phyloP scores from a whole-genome alignment of 2,113 vertebrate species.

The Propithecus coquereli region DNA sequence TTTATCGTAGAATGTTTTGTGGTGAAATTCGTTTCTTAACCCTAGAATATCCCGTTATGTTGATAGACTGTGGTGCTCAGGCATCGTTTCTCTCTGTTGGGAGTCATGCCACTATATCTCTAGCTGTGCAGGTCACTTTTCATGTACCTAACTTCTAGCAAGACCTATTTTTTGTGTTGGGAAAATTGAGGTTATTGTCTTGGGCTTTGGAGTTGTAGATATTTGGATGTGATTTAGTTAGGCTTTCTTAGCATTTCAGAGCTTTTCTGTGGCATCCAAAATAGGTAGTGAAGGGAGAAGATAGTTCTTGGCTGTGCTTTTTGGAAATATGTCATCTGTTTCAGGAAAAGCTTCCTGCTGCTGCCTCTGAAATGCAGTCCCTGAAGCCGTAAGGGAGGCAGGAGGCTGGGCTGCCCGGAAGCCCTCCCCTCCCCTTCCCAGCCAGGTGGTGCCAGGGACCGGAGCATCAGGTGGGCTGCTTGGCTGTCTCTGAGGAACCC shows the following conservation, averaged over 20 bases:
- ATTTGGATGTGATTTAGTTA: background rate
- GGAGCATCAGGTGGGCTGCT: too few relatives aligned
- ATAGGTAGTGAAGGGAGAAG: background rate
- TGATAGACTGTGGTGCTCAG: background rate
- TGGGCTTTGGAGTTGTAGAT: background rate
- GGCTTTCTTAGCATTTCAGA: background rate
- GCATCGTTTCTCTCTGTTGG: background rate
- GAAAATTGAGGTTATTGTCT: background rate
- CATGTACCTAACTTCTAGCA: background rate
- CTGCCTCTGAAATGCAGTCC: background rate
- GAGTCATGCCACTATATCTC: background rate
- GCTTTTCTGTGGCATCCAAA: background rate
- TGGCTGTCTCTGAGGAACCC: background rate
- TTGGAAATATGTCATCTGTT: background rate
- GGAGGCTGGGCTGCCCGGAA: background rate
- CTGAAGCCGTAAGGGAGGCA: background rate
- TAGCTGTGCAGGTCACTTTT: background rate
- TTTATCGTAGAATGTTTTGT: too few relatives aligned
- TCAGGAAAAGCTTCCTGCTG: background rate
- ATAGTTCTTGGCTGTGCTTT: background rate
- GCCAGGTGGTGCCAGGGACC: too few relatives aligned
- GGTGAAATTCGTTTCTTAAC: background rate
- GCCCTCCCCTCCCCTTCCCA: background rate
- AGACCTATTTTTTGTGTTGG: background rate
- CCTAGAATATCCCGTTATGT: background rate